Percentiles rank a stretch among this genome's conserved stretches.
phyloP scores from a whole-genome alignment of 2,797 vertebrate species.

The Hozukius guyotensis region DNA sequence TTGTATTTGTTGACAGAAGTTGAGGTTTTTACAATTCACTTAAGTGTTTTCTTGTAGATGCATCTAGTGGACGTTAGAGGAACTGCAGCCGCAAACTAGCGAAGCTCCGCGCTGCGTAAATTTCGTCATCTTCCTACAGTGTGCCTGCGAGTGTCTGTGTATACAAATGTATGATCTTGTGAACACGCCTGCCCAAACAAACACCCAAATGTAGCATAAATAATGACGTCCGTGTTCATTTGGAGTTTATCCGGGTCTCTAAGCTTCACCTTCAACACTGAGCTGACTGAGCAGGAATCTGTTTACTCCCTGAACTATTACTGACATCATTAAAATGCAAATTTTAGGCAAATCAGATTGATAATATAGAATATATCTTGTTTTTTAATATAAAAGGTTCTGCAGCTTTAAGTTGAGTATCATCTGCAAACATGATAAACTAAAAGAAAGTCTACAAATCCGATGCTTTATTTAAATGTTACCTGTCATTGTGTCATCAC shows the following conservation, averaged over 20 bases:
- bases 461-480: not conserved
- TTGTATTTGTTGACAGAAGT: not conserved
- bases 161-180: not conserved
- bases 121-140: not conserved
- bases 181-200: not conserved
- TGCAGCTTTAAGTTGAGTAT: not conserved
- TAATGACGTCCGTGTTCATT: not conserved
- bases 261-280: not conserved
- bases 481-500: not conserved
- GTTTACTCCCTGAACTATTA: not conserved
- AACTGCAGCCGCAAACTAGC: rapidly evolving
- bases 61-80: not conserved
- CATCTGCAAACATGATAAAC: not conserved
- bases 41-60: not conserved
- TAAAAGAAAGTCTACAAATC: not conserved
- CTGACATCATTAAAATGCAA: not conserved
- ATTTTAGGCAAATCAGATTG: not conserved
- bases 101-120: rapidly evolving
- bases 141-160: not conserved
- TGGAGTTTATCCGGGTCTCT: not conserved
- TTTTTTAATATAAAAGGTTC: not conserved
- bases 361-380: not conserved
- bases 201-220: not conserved
- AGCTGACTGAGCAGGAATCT: not conserved
- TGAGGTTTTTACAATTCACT: not conserved